Evolutionary conservation across 2,888 invertebrate genomes (phyloP), one percentile per base, ranked within the genome.

Genomic region (Octodonta nipae): DNA sequence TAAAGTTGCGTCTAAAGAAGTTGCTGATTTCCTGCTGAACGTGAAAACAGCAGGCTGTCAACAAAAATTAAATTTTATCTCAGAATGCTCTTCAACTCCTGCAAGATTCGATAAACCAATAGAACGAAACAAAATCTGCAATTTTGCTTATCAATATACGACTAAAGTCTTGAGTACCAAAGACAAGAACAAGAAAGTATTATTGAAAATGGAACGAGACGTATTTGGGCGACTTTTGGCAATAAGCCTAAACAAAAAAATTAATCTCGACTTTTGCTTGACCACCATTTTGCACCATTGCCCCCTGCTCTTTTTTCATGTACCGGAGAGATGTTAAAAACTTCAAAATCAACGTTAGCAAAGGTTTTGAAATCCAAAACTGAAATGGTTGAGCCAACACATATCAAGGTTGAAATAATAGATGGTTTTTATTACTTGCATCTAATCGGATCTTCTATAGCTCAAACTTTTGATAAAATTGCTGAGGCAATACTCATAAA

Each of bases 241-340:
- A 39, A 47, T 56, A 31, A 37, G 37, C 38, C 3, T 54, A 2
- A 32, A 51, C 0, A 46, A 55, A 40, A 50, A 55, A 46, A 43
- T 48, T 14, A 35, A 54, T 40, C 5, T 56, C 0, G 52, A 52
- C 38, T 28, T 35, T 34, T 51, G 50, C 14, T 29, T 36, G 26
- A 33, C 26, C 4, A 12, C 10, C 27, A 10, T n/a, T 27, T 27
- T 27, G 26, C 30, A 32, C 29, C 15, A 16, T 3, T 35, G 36
- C 29, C 32, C 4, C 36, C 36, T 27, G 34, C 29, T 11, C 17
- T 20, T 17, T 20, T 3, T n/a, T 14, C 12, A 6, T 27, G 27
- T 27, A 11, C 27, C 4, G 14, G 27, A 8, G 27, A 27, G 13
- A 27, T 27, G 27, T 6, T 11, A n/a, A 27, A 3, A 3, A 27